A percentile compares a stretch with the other conserved stretches of the same genome.
These are phyloP conservation scores for Sabatieria punctata DNA, from an alignment of 2,888 invertebrate species.

Conservation along the genomic window DNA sequence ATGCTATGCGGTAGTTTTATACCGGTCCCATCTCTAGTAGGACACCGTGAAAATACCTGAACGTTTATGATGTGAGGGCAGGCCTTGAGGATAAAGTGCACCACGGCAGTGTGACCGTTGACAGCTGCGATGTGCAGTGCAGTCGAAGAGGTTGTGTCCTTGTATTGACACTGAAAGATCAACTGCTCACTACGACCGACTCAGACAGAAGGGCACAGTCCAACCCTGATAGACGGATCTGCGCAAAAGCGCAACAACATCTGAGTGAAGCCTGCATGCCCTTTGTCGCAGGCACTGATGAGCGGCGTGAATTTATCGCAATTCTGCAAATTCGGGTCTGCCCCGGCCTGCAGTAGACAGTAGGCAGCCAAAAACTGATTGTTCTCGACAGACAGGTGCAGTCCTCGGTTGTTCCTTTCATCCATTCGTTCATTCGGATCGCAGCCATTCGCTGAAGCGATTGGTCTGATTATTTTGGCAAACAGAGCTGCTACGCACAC, in stretches of 20 bases:
- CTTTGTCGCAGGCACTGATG: background rate
- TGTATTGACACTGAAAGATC: background rate
- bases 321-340: background rate
- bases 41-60: too few relatives aligned
- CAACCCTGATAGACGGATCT: background rate
- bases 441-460: background rate
- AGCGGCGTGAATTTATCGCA: background rate
- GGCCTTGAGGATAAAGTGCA: background rate
- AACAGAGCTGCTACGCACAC: background rate
- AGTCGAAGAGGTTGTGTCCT: background rate
- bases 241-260: background rate
- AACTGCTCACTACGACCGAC: too few relatives aligned
- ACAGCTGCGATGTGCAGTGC: background rate
- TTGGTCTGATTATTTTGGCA: too few relatives aligned
- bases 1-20: too few relatives aligned
- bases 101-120: background rate
- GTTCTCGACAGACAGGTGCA: background rate
- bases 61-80: too few relatives aligned
- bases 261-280: background rate
- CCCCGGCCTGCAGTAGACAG: background rate
- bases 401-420: background rate
- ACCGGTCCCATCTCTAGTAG: too few relatives aligned
- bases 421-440: background rate
- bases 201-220: too few relatives aligned
- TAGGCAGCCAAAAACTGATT: background rate